Base-by-base conservation (phyloP, 2,888 invertebrate species). In the Branchellion lobata region DNA sequence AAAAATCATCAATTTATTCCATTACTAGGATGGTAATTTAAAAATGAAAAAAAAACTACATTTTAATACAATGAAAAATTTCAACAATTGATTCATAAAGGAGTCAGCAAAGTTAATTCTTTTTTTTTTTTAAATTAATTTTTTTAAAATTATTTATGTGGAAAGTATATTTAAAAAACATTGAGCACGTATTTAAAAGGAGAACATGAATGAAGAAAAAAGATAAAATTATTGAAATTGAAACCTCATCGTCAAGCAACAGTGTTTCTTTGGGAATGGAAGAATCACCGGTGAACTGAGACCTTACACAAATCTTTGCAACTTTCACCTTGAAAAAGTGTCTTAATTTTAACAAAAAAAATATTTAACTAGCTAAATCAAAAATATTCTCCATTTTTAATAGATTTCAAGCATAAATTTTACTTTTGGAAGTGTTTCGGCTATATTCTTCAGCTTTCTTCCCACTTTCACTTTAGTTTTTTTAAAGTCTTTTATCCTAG, bases 231-330 rank as follows among this genome's bases (percentile, higher is more conserved):
- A 14, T 57, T 57, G 21, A 40, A 14, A 5, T 40, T 40, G 40
- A 40, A 8, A 57, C 61, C 61, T 57, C 21, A 57, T 57, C 61
- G 21, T 57, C 61, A 57, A 57, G 61, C 61, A 57, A n/a, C 61
- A 57, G n/a, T 18, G n/a, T n/a, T n/a, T 3, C 61, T 14, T 18
- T 57, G 21, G 21, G 5, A 24, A 5, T 14, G 24, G n/a, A 3
- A 18, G 3, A 5, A 57, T 57, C 61, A 8, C 21, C 61, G 21
- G 61, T 57, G 61, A 57, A 57, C 61, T 57, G 61, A 3, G n/a
- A 24, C 21, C 61, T 57, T 3, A 57, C 5, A 57, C 24, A 24
- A 14, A 57, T 57, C 24, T 57, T 57, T 3, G 61, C 61, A 57
- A 57, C 61, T n/a, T 57, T 57, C 61, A 57, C 61, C 61, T 57